These are phyloP conservation scores for Uria lomvia DNA, from an alignment of 2,113 vertebrate genomes.

Conservation along the genomic window DNA sequence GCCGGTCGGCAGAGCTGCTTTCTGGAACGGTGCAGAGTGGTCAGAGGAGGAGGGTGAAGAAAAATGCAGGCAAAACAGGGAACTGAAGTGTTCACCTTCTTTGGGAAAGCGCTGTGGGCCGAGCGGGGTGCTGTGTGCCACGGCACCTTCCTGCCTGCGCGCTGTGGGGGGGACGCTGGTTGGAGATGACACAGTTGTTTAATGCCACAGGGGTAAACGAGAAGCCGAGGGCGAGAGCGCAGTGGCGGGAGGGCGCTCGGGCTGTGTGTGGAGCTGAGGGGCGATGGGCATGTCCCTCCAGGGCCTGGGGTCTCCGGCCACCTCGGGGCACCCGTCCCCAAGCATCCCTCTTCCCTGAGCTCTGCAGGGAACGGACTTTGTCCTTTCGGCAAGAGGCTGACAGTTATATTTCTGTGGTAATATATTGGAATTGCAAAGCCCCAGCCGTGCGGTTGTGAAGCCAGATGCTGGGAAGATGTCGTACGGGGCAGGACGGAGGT, in stretches of 20 bases:
- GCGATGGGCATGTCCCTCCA: background rate
- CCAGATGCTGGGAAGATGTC: background rate
- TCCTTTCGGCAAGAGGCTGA: background rate
- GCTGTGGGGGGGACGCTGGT: background rate
- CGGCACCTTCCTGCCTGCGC: background rate
- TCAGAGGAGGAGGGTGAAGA: background rate
- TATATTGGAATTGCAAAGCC: background rate
- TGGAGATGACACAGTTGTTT: background rate
- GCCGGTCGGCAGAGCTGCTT: background rate
- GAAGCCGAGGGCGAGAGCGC: background rate
- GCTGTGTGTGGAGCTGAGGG: background rate
- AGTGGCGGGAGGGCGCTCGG: background rate
- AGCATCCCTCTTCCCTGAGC: background rate
- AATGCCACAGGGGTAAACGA: background rate
- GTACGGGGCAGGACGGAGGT: rapidly evolving
- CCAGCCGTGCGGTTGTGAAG: background rate
- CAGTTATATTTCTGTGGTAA: rapidly evolving
- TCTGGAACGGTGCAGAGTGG: background rate
- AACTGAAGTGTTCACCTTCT: background rate
- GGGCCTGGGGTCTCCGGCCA: background rate
- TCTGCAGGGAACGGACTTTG: background rate
- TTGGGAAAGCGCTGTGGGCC: background rate
- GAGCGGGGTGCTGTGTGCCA: background rate
- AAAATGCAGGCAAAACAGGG: background rate
- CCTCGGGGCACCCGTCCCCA: background rate